These are phyloP conservation scores for Pollenia amentaria DNA, from an alignment of 2,888 invertebrate genomes.

Conservation along the genomic window DNA sequence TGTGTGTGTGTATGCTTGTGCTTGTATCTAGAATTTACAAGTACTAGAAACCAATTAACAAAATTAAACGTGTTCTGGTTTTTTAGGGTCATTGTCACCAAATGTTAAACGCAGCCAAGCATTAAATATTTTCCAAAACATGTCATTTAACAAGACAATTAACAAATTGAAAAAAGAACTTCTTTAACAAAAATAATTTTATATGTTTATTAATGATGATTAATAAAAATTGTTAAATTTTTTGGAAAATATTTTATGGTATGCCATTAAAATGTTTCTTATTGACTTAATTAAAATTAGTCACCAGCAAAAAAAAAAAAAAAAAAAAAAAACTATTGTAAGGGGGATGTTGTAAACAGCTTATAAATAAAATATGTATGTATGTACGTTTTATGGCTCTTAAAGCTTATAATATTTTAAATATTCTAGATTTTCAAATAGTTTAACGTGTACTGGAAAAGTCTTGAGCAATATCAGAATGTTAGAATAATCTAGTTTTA, in stretches of 20 bases:
- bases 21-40: constrained; percentile 25
- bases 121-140: constrained; percentile 71
- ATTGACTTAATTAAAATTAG: constrained; percentile 52
- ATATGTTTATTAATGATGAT: constrained; percentile 66
- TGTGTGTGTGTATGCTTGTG: background rate
- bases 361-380: background rate
- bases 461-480: no score
- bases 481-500: no score
- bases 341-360: background rate
- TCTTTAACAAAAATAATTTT: constrained; percentile 7
- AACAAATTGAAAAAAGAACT: constrained; percentile 44
- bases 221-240: constrained; percentile 64
- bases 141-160: constrained; percentile 69
- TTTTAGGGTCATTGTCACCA: constrained; percentile 70
- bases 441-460: background rate
- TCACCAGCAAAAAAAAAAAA: constrained; percentile 22
- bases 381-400: background rate
- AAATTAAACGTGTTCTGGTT: constrained; percentile 73
- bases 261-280: constrained; percentile 15
- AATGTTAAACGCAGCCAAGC: constrained; percentile 67
- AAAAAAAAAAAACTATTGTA: background rate
- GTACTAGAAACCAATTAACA: constrained; percentile 70
- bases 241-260: constrained; percentile 58
- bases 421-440: background rate
- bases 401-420: background rate